These are phyloP conservation scores for Cotesia congregata DNA, from an alignment of 2,888 invertebrate species.

Conservation along the genomic window DNA sequence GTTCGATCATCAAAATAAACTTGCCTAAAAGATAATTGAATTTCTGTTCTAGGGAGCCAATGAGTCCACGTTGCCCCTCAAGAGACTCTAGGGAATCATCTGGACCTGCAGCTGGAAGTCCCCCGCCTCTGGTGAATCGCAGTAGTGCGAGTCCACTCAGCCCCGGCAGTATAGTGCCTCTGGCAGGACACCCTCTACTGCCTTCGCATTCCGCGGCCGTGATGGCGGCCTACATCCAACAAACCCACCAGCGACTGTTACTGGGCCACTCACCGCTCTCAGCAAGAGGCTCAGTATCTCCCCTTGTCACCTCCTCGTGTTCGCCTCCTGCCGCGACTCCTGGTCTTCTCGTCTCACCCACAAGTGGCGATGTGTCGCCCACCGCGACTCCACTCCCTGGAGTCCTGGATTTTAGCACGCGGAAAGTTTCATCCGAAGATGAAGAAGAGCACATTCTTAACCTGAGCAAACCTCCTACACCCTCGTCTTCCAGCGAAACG, in stretches of 20 bases:
- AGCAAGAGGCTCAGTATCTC: slow-evolving; percentile 75
- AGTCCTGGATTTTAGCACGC: slow-evolving; percentile 87
- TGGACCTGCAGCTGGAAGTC: slow-evolving; percentile 80
- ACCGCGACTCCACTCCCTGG: slow-evolving; percentile 70
- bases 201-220: slow-evolving; percentile 84
- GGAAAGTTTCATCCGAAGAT: slow-evolving; percentile 74
- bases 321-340: slow-evolving; percentile 74
- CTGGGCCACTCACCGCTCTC: slow-evolving; percentile 76
- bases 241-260: slow-evolving; percentile 81
- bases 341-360: slow-evolving; percentile 73
- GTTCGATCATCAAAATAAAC: no score
- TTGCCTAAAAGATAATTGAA: slow-evolving; percentile 28
- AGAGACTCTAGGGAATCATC: slow-evolving; percentile 81
- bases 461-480: slow-evolving; percentile 77
- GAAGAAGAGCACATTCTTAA: slow-evolving; percentile 80
- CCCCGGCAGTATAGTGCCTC: slow-evolving; percentile 79
- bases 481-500: slow-evolving; percentile 72
- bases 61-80: slow-evolving; percentile 85
- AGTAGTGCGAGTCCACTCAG: slow-evolving; percentile 74
- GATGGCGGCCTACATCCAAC: slow-evolving; percentile 84
- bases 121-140: slow-evolving; percentile 73
- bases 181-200: slow-evolving; percentile 77
- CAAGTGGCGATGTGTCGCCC: slow-evolving; percentile 70
- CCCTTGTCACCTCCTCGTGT: slow-evolving; percentile 80
- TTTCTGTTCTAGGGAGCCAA: slow-evolving; percentile 76